A percentile compares a stretch with the other conserved stretches of the same genome.
Evolutionary conservation across 92 coral and sea anemone genomes (phyloP).

Genomic region (Phenganax subtilis): DNA sequence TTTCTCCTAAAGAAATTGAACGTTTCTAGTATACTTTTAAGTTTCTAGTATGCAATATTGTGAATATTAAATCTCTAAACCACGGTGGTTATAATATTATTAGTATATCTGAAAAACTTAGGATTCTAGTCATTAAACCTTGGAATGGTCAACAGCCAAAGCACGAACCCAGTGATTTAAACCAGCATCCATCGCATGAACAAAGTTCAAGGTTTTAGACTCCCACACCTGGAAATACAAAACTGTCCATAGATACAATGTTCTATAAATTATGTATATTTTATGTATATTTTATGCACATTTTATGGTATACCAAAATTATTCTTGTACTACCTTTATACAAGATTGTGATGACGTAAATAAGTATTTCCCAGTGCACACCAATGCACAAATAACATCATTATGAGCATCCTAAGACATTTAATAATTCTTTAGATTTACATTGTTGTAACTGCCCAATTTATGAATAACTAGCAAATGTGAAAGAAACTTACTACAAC

Average conservation of each 20-base stretch:
- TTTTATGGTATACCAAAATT: background rate
- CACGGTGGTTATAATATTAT: background rate
- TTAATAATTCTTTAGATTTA: background rate
- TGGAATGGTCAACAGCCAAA: slow-evolving; percentile 74
- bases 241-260: background rate
- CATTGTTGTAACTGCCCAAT: background rate
- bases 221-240: slow-evolving; percentile 74
- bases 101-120: background rate
- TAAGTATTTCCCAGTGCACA: slow-evolving; percentile 80
- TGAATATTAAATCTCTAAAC: too few relatives aligned
- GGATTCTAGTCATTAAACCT: slow-evolving; percentile 53
- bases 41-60: background rate
- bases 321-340: slow-evolving; percentile 60
- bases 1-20: slow-evolving; percentile 57
- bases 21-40: too few relatives aligned
- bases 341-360: slow-evolving; percentile 94
- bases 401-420: slow-evolving; percentile 86
- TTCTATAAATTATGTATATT: background rate
- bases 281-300: too few relatives aligned
- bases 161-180: slow-evolving; percentile 98
- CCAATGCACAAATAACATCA: slow-evolving; percentile 87
- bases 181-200: slow-evolving; percentile 69
- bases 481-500: slow-evolving; percentile 56
- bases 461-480: background rate
- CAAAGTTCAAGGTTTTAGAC: slow-evolving; percentile 60